Base-by-base conservation (phyloP, 2,888 invertebrate species). In the Rhagonycha lutea region DNA sequence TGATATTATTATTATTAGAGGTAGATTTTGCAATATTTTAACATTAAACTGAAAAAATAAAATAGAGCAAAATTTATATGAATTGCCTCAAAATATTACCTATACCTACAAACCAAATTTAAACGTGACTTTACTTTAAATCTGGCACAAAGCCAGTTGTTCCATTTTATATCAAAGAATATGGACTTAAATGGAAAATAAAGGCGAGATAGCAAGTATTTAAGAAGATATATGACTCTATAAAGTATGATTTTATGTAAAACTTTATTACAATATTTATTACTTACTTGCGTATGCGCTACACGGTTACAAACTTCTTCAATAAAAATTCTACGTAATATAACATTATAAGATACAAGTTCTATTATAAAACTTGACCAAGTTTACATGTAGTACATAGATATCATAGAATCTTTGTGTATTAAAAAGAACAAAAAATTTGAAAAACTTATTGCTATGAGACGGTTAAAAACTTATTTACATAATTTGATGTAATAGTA, bases 81-180 rank as follows among this genome's bases (percentile, higher is more conserved):
- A 83, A 81, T 80, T 78, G 84, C 84, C 84, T 82, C 84, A 84
- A 85, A 85, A 85, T 85, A 85, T 85, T 83, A 85, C 82, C 82
- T 82, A 74, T 47, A 71, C 72, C 32, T 79, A 80, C 80, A 80
- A 79, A 79, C 81, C 78, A 80, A 83, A 84, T 85, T 85, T 24
- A 84, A 84, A 85, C 84, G 84, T 84, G 85, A 84, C 83, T 84
- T 80, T 81, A 82, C 81, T 83, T 79, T 68, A 75, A 78, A 81
- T 79, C 80, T 83, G 83, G 83, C 82, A 80, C 76, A 68, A 78
- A 79, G 81, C 83, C 83, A 83, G 79, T 80, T 73, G 78, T 78
- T 76, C 80, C 81, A 82, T 81, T 82, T 82, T 82, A 82, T 82
- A 72, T 76, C 70, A 68, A 76, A 78, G 74, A 72, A 78, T 78